Evolutionary conservation across 2,888 invertebrate genomes (phyloP).

Genomic region (Idaea aversata): DNA sequence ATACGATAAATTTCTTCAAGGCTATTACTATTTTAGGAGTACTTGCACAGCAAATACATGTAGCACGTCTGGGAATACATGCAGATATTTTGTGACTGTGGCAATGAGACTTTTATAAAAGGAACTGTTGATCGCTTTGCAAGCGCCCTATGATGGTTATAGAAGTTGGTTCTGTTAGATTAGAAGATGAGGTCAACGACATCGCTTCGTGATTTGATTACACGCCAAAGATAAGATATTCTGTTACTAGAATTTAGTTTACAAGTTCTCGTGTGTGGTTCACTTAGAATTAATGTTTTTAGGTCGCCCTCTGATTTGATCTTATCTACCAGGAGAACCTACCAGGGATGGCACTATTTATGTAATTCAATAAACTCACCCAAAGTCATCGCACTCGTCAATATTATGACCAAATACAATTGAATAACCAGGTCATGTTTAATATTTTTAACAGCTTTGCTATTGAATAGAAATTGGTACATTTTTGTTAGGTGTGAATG

Average conservation of each 20-base stretch:
- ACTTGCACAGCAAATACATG: conserved; percentile 10
- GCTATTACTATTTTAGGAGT: conserved; percentile 14
- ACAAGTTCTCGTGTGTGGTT: neutral
- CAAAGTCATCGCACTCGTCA: neutral
- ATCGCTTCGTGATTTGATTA: conserved; percentile 39
- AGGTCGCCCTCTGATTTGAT: too few species aligned
- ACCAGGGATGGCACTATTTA: neutral
- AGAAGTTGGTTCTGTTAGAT: conserved; percentile 28
- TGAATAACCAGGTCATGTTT: neutral
- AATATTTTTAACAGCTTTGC: neutral
- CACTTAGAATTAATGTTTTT: too few species aligned
- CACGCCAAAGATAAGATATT: conserved; percentile 39
- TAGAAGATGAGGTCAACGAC: conserved; percentile 50
- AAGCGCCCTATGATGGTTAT: neutral
- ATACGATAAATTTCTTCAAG: conserved; percentile 18
- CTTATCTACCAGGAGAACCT: too few species aligned
- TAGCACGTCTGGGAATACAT: neutral
- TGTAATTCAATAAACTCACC: neutral
- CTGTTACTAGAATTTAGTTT: neutral
- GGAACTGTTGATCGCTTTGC: neutral
- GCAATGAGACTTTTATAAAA: neutral
- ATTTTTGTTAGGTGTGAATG: neutral
- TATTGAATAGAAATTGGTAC: neutral
- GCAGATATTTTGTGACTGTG: neutral
- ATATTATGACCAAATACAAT: neutral